Evolutionary conservation across 2,797 vertebrate species (phyloP), one percentile per base, ranked within the genome.

Genomic region (Clamator glandarius): DNA sequence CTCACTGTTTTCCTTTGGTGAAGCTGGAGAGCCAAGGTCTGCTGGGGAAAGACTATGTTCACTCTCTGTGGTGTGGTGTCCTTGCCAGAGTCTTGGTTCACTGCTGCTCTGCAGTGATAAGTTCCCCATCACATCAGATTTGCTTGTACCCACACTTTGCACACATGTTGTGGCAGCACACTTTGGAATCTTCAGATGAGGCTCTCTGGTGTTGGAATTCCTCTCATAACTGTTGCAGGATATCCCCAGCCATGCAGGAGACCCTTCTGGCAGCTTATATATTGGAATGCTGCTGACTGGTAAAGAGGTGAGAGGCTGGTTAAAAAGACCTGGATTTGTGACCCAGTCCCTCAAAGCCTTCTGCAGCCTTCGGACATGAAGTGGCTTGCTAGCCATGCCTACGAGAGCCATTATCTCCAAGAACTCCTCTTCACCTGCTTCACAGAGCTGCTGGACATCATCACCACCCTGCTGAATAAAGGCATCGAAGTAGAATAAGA

Each of bases 401-500:
- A 99, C 99, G 0, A 99, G 98, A 5, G 99, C 99, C 99, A 99
- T 99, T 97, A 99, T 99, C 97, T 99, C 99, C 95, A 99, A 98
- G 96, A 99, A 99, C 95, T 99, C 99, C 84, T 99, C 99, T 97
- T 99, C 99, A 1, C 99, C 99, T 2, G 99, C 99, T 96, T 99
- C 99, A 41, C 99, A 99, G 64, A 99, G 99, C 97, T 99, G 99
- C 98, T 99, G 99, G 90, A 99, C 99, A 9, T 99, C 99, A 28
- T 99, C 99, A 2, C 99, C 99, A 59, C 99, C 99, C 98, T 99
- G 99, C 91, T 99, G 99, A 97, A 99, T 99, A 97, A 99, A 99
- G 96, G 99, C 99, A 97, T 99, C 99, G 0, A 99, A 99, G 97
- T 99, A 99, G 96, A 99, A 99, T n/a, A 99, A 98, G 87, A 99